Conservation (phyloP, 1,140 invertebrate species). For the Trichonephila clavipes region DNA sequence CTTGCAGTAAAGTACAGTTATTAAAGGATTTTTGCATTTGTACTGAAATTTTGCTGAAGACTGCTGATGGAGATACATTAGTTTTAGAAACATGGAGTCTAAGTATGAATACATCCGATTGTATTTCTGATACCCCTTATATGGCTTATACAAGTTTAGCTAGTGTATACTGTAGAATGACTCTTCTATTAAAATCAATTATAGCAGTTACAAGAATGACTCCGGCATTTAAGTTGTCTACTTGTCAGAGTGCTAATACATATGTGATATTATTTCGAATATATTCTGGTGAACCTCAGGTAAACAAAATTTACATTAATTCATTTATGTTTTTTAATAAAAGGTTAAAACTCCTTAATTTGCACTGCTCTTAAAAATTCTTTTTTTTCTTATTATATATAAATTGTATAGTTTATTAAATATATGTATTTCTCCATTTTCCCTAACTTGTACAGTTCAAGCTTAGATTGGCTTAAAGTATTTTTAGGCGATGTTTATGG, state of each 20-base stretch:
- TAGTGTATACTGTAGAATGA: conserved; percentile 90
- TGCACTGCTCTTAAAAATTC: neutral
- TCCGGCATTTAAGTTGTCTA: conserved; percentile 95
- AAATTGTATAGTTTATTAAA: neutral
- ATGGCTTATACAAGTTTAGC: conserved; percentile 40
- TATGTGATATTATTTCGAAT: conserved; percentile 95
- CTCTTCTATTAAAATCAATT: conserved; percentile 93
- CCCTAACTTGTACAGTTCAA: neutral
- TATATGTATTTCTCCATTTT: neutral
- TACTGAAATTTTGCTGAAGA: conserved; percentile 94
- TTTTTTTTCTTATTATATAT: neutral
- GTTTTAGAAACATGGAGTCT: conserved; percentile 94
- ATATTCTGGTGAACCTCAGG: conserved; percentile 90
- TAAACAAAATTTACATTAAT: conserved; percentile 1
- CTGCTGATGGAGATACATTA: conserved; percentile 94
- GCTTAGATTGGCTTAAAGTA: too few species aligned
- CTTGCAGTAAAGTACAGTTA: conserved; percentile 83
- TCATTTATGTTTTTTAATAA: too few species aligned
- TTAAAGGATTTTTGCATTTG: conserved; percentile 83
- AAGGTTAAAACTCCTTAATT: too few species aligned
- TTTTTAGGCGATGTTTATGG: too few species aligned
- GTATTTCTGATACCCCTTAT: conserved; percentile 68
- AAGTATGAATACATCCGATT: conserved; percentile 79
- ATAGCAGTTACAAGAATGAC: conserved; percentile 92
- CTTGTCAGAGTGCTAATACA: conserved; percentile 90